Percentiles rank a stretch among this genome's conserved stretches.
Evolutionary conservation across 2,888 invertebrate genomes (phyloP).

Genomic region (Ichneumoninae sp.): DNA sequence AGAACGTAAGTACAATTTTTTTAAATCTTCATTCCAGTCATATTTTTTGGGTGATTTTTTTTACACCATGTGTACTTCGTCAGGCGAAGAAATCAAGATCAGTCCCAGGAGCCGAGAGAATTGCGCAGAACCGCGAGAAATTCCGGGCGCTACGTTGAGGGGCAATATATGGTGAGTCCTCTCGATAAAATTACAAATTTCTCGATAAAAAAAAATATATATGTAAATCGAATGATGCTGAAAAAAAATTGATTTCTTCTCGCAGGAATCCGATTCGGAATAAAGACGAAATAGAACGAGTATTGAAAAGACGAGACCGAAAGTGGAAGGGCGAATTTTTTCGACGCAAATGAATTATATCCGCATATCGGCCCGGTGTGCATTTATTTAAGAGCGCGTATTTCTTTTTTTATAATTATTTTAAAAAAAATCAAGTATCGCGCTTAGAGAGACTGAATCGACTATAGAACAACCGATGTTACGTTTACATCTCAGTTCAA

Average conservation of each 20-base stretch:
- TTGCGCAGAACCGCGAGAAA: slow-evolving; percentile 81
- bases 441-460: slow-evolving; percentile 59
- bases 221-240: not conserved
- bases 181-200: not conserved
- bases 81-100: slow-evolving; percentile 75
- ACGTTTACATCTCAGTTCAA: slow-evolving; percentile 50
- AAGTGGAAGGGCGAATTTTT: slow-evolving; percentile 15
- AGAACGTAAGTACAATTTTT: slow-evolving; percentile 75
- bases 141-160: slow-evolving; percentile 81
- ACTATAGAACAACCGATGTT: slow-evolving; percentile 42
- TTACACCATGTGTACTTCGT: slow-evolving; percentile 5
- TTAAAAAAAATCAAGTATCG: slow-evolving; percentile 16
- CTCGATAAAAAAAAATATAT: not conserved
- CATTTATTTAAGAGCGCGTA: slow-evolving; percentile 47
- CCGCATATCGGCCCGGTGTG: slow-evolving; percentile 35
- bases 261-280: slow-evolving; percentile 79
- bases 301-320: slow-evolving; percentile 36
- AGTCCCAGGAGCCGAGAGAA: slow-evolving; percentile 77
- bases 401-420: slow-evolving; percentile 33
- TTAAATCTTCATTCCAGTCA: not conserved
- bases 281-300: slow-evolving; percentile 58
- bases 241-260: slow-evolving; percentile 47
- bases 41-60: not conserved
- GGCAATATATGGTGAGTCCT: slow-evolving; percentile 81
- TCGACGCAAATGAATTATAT: slow-evolving; percentile 20